Conservation (phyloP, 2,797 vertebrate genomes). For the Myiotriccus ornatus region DNA sequence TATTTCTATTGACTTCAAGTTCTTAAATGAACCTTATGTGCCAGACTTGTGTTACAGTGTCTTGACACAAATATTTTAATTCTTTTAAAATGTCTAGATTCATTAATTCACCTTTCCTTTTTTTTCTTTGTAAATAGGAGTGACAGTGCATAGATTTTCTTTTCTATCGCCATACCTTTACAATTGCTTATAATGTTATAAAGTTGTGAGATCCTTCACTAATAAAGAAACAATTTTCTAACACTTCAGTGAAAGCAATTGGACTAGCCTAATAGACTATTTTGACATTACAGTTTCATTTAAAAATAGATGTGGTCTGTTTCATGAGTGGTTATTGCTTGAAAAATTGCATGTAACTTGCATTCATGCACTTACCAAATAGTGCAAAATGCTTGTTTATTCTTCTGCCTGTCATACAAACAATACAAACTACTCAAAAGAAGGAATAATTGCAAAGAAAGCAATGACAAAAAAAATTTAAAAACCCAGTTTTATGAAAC, state of each 20-base stretch:
- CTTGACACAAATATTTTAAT: background rate
- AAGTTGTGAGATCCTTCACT: background rate
- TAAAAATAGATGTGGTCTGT: background rate
- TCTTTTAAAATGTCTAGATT: background rate
- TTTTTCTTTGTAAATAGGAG: background rate
- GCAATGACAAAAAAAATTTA: background rate
- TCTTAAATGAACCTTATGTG: background rate
- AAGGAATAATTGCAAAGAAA: background rate
- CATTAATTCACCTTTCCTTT: background rate
- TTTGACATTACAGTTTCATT: background rate
- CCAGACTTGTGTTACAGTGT: background rate
- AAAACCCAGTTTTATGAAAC: background rate
- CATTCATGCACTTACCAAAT: background rate
- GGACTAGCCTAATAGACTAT: background rate
- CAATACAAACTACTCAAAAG: background rate
- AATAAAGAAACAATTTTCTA: background rate
- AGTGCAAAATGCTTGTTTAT: background rate
- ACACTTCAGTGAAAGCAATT: background rate
- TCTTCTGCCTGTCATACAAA: background rate
- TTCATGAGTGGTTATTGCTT: background rate
- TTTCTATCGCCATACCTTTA: background rate
- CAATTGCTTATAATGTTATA: background rate
- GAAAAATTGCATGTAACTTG: background rate
- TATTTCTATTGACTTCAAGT: background rate
- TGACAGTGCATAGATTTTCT: background rate